Evolutionary conservation across 2,797 vertebrate genomes (phyloP).

Genomic region (Orestias chungarensis): DNA sequence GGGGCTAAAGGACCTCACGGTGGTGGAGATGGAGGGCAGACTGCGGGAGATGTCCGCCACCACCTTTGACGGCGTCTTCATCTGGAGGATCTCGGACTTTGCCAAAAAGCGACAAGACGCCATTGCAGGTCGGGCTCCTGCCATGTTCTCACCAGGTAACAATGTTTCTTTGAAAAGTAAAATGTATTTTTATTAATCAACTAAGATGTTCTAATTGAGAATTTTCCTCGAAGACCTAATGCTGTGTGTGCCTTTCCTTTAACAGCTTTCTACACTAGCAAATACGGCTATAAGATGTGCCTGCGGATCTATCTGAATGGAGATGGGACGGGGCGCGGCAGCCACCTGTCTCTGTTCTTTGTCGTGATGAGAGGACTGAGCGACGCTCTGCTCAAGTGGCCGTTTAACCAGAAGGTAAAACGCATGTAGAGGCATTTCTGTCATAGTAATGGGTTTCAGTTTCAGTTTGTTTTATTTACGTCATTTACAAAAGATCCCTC

Average conservation of each 20-base stretch:
- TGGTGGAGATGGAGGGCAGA: constrained; percentile 93
- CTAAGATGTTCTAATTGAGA: neutral
- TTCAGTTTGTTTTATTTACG: neutral
- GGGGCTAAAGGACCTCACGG: constrained; percentile 91
- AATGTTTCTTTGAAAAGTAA: neutral
- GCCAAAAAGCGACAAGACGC: constrained; percentile 94
- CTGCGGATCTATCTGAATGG: constrained; percentile 95
- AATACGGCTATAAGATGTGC: constrained; percentile 99
- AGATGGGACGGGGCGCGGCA: constrained; percentile 92
- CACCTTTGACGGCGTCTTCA: constrained; percentile 91
- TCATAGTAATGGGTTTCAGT: neutral
- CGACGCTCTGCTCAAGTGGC: constrained; percentile 94
- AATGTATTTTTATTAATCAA: neutral
- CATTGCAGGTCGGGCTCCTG: constrained; percentile 88
- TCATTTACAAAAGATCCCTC: neutral
- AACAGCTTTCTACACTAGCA: constrained; percentile 96
- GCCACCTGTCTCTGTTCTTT: constrained; percentile 96
- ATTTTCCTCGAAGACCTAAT: neutral
- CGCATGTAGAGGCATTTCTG: neutral
- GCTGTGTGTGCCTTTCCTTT: neutral
- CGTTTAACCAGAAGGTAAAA: constrained; percentile 96
- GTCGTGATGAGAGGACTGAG: constrained; percentile 96
- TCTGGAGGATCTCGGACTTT: constrained; percentile 96
- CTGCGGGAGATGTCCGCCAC: constrained; percentile 89
- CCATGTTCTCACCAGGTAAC: constrained; percentile 91